Evolutionary conservation across 23 tunicate genomes (phyloP), one percentile per base, ranked within the genome.

Genomic region (Ciona savignyi): DNA sequence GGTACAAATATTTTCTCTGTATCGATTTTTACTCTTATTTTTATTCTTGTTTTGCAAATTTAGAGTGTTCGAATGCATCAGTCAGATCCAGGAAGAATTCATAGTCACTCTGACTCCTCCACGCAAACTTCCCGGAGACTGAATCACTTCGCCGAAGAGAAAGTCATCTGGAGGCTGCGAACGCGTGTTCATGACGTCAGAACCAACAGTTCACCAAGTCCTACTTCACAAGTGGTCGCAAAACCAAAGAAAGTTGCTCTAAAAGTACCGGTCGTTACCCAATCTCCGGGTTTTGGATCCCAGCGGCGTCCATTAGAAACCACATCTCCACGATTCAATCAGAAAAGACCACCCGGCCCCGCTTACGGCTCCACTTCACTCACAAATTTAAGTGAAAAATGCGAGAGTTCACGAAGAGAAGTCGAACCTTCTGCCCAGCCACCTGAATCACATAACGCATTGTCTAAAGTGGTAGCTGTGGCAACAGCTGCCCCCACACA

Each of bases 161-260:
- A 88, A 61, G 96, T 88, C 64, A 88, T 88, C 34, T 88, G 96
- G 96, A 67, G 96, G 51, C 32, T 88, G 56, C 72, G 96, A 72
- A 65, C 96, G 25, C 72, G 86, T 6, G 76, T 68, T 11, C 30
- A 32, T 32, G 87, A 82, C n/a, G 85, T 70, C 28, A 77, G 85
- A 0, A 20, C 3, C 29, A 66, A 15, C 73, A 74, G 80, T 34
- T 70, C 87, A 22, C 34, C 70, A 23, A 72, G 79, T n/a, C 80
- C 77, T 25, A 56, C 28, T 0, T 22, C 32, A 19, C 77, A 81
- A 35, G 56, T 42, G 56, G 56, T 9, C 56, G 56, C 56, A 6
- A 42, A 15, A 42, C 56, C 56, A 15, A 42, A 42, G 11, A 82
- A 82, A 51, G 75, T 82, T 2, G 74, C 87, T 27, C 62, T 82